Evolutionary conservation across 2,888 invertebrate genomes (phyloP).

Genomic region (Pelosia muscerda): DNA sequence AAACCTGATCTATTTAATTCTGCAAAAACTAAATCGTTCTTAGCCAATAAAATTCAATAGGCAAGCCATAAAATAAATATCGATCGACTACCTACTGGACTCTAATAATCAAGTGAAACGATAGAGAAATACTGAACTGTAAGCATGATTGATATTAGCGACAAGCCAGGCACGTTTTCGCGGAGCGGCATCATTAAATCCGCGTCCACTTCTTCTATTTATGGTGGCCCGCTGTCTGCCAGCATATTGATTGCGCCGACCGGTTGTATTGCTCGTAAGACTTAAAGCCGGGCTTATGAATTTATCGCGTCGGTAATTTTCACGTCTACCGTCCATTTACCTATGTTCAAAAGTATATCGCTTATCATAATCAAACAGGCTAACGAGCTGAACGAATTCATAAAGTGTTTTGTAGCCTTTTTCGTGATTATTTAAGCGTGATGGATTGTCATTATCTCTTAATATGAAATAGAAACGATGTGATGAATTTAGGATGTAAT

Average conservation of each 20-base stretch:
- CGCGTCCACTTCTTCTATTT: slow-evolving; percentile 76
- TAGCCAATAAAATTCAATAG: slow-evolving; percentile 62
- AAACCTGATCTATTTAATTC: slow-evolving; percentile 43
- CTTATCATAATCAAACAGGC: slow-evolving; percentile 61
- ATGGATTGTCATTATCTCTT: slow-evolving; percentile 24
- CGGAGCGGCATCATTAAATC: slow-evolving; percentile 72
- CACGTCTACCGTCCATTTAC: slow-evolving; percentile 59
- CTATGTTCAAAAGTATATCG: slow-evolving; percentile 40
- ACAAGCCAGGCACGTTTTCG: slow-evolving; percentile 71
- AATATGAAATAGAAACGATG: slow-evolving; percentile 32
- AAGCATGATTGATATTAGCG: slow-evolving; percentile 77
- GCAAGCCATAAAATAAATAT: slow-evolving; percentile 54
- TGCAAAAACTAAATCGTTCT: slow-evolving; percentile 52
- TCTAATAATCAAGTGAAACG: slow-evolving; percentile 69
- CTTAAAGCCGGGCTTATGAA: slow-evolving; percentile 52
- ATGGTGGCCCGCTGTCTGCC: slow-evolving; percentile 76
- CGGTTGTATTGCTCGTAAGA: slow-evolving; percentile 61
- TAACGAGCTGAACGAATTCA: slow-evolving; percentile 69
- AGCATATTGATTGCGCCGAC: slow-evolving; percentile 77
- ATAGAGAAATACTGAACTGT: slow-evolving; percentile 58
- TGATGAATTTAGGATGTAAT: slow-evolving; percentile 40
- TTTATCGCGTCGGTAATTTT: slow-evolving; percentile 68
- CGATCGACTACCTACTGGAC: slow-evolving; percentile 50
- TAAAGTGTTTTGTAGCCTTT: slow-evolving; percentile 59
- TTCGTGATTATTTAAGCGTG: slow-evolving; percentile 34